phyloP scores from a whole-genome alignment of 2,113 vertebrate genomes.

The Microcebus lehilahytsara region DNA sequence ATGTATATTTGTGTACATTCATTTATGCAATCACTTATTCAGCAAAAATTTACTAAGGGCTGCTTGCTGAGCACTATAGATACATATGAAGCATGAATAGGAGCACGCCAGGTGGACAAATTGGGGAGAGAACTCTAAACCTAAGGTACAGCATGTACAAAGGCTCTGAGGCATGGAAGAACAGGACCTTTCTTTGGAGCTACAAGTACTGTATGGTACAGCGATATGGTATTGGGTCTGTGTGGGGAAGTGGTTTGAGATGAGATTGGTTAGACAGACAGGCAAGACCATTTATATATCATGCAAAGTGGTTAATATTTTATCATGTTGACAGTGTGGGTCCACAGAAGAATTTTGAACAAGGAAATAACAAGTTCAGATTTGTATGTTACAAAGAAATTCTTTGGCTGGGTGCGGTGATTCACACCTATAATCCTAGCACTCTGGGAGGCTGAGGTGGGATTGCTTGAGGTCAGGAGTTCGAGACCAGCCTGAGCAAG shows the following conservation, averaged over 20 bases:
- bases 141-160: neutral
- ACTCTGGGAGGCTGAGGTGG: too few species aligned
- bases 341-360: slow-evolving; percentile 9
- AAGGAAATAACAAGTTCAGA: slow-evolving; percentile 4
- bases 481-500: too few species aligned
- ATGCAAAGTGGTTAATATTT: neutral
- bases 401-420: neutral
- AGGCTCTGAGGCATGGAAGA: neutral
- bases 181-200: neutral
- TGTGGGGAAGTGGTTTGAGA: neutral
- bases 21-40: slow-evolving; percentile 9
- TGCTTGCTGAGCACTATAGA: neutral
- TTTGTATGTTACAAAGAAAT: slow-evolving; percentile 30
- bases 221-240: neutral
- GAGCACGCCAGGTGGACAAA: neutral
- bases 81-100: neutral
- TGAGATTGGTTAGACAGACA: neutral
- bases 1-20: neutral
- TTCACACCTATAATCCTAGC: too few species aligned
- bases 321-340: neutral
- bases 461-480: too few species aligned
- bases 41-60: neutral
- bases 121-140: neutral
- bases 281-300: neutral
- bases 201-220: neutral